These are phyloP conservation scores for Epsilonema sp. DNA, from an alignment of 2,888 invertebrate genomes.

Conservation along the genomic window DNA sequence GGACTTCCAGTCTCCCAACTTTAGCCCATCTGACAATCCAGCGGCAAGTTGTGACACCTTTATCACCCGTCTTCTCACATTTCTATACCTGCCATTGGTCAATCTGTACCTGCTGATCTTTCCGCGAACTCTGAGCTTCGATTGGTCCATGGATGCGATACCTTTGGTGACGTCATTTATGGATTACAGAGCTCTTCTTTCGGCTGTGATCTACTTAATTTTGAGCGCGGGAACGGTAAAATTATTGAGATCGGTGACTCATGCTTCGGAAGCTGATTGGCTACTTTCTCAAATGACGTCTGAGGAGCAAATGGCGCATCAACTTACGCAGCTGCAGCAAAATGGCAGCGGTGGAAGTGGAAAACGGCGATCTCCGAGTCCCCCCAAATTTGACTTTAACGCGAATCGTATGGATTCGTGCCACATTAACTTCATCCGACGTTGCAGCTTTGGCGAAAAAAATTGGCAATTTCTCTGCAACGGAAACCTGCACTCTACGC, in stretches of 20 bases:
- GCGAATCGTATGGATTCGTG: constrained; percentile 3
- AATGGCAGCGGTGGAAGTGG: not conserved
- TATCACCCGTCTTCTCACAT: constrained; percentile 59
- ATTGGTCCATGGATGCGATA: constrained; percentile 96
- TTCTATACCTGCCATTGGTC: constrained; percentile 69
- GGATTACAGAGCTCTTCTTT: constrained; percentile 50
- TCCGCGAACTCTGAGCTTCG: constrained; percentile 73
- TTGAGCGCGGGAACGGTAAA: too few species aligned
- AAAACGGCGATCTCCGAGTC: constrained; percentile 7
- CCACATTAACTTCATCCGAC: too few species aligned
- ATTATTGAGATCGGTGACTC: constrained; percentile 4
- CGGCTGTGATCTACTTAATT: constrained; percentile 30
- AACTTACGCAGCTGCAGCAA: too few species aligned
- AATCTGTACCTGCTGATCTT: constrained; percentile 68
- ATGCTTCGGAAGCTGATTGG: not conserved
- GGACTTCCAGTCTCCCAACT: constrained; percentile 32
- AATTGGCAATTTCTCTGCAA: not conserved
- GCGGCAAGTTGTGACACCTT: constrained; percentile 63
- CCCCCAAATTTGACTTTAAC: constrained; percentile 10
- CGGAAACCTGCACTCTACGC: too few species aligned
- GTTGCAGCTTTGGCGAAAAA: not conserved
- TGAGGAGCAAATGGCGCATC: too few species aligned
- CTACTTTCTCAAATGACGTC: too few species aligned
- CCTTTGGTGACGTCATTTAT: constrained; percentile 55
- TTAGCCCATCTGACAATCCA: constrained; percentile 80